A percentile compares a stretch with the other conserved stretches of the same genome.
Evolutionary conservation across 2,888 invertebrate genomes (phyloP).

Genomic region (Aspidapion aeneum): DNA sequence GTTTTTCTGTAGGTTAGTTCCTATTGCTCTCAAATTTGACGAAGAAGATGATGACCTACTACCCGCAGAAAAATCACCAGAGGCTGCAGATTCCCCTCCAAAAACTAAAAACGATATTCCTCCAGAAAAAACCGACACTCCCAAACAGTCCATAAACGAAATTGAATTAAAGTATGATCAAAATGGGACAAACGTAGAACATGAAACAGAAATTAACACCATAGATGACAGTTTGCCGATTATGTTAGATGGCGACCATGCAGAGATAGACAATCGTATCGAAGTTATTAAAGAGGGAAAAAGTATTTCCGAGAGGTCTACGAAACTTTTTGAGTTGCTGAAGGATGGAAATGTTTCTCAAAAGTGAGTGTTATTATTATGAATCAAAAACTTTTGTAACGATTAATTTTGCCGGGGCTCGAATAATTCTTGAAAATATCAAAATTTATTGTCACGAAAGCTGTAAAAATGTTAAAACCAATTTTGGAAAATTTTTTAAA

Average conservation of each 20-base stretch:
- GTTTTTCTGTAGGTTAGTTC: conserved; percentile 16
- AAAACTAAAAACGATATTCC: conserved; percentile 5
- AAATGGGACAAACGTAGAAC: neutral
- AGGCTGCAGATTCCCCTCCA: conserved; percentile 16
- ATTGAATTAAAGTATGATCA: neutral
- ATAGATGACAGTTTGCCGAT: conserved; percentile 1
- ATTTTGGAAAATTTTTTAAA: too few species aligned
- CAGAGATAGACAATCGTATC: neutral
- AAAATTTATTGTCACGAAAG: too few species aligned
- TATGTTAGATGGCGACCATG: neutral
- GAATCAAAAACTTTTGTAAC: too few species aligned
- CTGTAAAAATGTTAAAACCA: too few species aligned
- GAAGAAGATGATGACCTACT: conserved; percentile 12
- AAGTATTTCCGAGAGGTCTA: conserved; percentile 11
- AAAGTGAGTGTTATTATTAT: too few species aligned
- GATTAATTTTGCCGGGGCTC: too few species aligned
- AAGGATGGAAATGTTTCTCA: neutral
- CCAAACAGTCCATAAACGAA: too few species aligned
- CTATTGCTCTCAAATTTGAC: conserved; percentile 22
- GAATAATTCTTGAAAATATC: too few species aligned
- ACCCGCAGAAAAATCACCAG: conserved; percentile 16
- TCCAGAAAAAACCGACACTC: conserved; percentile 10
- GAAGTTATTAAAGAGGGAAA: conserved; percentile 1
- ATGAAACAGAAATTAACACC: conserved; percentile 5
- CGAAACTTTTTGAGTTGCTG: neutral